Evolutionary conservation across 2,113 vertebrate species (phyloP), one percentile per base, ranked within the genome.

Genomic region (Orycteropus afer): DNA sequence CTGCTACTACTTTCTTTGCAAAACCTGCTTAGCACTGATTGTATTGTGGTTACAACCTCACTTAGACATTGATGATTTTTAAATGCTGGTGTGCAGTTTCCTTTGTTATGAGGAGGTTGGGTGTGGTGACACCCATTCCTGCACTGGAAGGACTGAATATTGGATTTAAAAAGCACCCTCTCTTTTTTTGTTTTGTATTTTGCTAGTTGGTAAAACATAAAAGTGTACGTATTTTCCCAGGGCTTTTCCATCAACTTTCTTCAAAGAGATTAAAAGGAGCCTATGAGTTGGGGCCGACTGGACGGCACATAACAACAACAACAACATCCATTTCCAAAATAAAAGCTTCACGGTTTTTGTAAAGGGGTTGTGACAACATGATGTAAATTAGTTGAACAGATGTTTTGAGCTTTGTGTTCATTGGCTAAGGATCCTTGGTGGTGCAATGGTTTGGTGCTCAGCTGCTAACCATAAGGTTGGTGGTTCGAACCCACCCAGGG

Each of bases 1-100:
- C 96, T 97, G 69, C 97, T 95, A 83, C 53, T 90, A 27, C 42
- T 23, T 86, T 74, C 95, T 91, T 96, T 98, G 95, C 92, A n/a
- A 98, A 95, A 93, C 93, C 88, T 93, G 90, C 93, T 97, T 95
- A 61, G 27, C 45, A 17, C 34, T 34, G 8, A 78, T 94, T 95
- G 91, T 93, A 83, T 80, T 0, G 0, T 88, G 90, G 61, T 67
- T 81, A 37, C 81, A 84, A 86, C 86, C 89, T 97, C 88, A 69
- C 32, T 34, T 5, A 51, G 37, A 37, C 65, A 40, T 49, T 29
- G 29, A 23, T 37, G 37, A 8, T 15, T 77, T 57, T 86, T 32
- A 71, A 55, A 34, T 14, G 59, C 37, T 42, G 0, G 0, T 23
- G 13, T 23, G 81, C 3, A 0, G 0, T 23, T 76, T 76, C 23